phyloP scores from a whole-genome alignment of 2,113 vertebrate genomes.

The western clawed frog (Xenopus tropicalis) region DNA sequence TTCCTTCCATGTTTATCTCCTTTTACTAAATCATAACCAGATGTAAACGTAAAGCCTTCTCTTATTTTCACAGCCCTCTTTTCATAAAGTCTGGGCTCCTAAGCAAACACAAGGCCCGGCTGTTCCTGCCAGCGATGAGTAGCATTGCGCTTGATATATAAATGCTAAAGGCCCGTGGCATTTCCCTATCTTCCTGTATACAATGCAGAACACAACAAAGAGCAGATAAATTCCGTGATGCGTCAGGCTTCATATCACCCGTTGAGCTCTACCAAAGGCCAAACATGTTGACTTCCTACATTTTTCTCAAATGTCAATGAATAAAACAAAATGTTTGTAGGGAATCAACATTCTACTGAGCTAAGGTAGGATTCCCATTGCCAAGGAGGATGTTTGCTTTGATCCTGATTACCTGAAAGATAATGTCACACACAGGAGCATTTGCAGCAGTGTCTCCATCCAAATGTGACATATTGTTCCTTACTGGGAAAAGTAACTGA shows the following conservation, averaged over 20 bases:
- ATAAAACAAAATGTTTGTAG: slow-evolving; percentile 5
- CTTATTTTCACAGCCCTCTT: too few species aligned
- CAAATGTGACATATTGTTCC: too few species aligned
- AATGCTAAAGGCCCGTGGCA: background rate
- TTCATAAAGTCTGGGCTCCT: too few species aligned
- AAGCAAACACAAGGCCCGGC: too few species aligned
- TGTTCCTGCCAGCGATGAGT: background rate
- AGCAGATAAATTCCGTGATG: background rate
- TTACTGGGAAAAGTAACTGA: too few species aligned
- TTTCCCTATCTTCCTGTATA: background rate
- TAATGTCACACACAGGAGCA: too few species aligned
- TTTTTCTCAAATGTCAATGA: background rate
- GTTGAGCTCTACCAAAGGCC: background rate
- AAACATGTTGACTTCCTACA: background rate
- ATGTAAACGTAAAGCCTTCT: too few species aligned
- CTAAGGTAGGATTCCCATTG: slow-evolving; percentile 12
- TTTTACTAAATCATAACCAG: too few species aligned
- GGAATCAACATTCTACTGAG: background rate
- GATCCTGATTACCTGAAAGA: background rate
- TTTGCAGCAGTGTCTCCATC: too few species aligned
- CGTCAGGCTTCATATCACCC: background rate
- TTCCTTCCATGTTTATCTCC: too few species aligned
- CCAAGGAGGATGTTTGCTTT: background rate
- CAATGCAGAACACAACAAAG: background rate
- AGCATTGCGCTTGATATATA: background rate